phyloP scores from a whole-genome alignment of 1,140 invertebrate genomes.

The Andricus grossulariae region DNA sequence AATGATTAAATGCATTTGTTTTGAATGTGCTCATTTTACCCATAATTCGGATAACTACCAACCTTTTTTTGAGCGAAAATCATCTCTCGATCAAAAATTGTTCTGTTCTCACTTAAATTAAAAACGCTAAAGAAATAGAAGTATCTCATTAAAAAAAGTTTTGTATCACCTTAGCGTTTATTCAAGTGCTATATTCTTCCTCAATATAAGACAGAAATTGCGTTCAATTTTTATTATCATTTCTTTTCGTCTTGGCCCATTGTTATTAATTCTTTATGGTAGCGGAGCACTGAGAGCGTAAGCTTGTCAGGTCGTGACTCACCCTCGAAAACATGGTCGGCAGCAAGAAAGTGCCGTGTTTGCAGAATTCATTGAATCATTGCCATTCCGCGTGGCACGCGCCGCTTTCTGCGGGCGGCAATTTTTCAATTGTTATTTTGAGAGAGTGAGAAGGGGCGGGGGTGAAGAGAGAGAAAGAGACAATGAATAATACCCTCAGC shows the following conservation, averaged over 20 bases:
- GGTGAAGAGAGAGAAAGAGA: slow-evolving; percentile 41
- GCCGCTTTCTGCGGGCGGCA: slow-evolving; percentile 46
- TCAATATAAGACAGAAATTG: background rate
- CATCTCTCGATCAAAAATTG: too few species aligned
- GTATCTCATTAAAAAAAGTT: too few species aligned
- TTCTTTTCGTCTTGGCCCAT: slow-evolving; percentile 48
- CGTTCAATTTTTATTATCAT: background rate
- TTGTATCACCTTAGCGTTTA: too few species aligned
- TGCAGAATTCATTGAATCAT: slow-evolving; percentile 71
- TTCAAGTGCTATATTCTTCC: background rate
- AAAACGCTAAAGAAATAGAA: too few species aligned
- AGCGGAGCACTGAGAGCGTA: slow-evolving; percentile 64
- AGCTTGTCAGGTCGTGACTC: slow-evolving; percentile 63
- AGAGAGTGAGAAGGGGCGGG: slow-evolving; percentile 34
- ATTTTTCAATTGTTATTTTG: slow-evolving; percentile 62
- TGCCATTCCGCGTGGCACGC: slow-evolving; percentile 67
- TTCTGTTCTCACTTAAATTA: too few species aligned
- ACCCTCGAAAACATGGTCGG: slow-evolving; percentile 42
- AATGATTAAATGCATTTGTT: too few species aligned
- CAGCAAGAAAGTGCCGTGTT: slow-evolving; percentile 64
- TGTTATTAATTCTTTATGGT: slow-evolving; percentile 66
- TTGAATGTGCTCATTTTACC: too few species aligned
- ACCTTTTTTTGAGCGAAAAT: too few species aligned
- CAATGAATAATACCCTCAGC: slow-evolving; percentile 52
- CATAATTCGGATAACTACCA: too few species aligned